Base-by-base conservation (phyloP, 2,797 vertebrate species). In the Liasis olivaceus region DNA sequence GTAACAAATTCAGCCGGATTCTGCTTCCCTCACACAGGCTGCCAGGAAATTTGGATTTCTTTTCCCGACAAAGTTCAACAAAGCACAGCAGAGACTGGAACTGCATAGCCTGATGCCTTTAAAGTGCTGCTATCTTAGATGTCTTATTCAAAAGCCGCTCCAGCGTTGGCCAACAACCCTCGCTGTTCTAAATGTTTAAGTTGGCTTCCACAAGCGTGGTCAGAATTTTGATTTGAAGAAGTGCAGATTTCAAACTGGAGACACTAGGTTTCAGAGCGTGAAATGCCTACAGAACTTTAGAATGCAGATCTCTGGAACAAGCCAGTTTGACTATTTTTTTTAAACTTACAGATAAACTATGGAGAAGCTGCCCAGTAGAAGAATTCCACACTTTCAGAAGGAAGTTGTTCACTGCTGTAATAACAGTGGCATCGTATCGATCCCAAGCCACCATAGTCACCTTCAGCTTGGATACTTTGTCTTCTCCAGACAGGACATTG, bases 361-460 rank as follows among this genome's bases (percentile, higher is more conserved):
- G 99, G 94, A 99, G 98, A 94, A 99, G 98, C 97, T 99, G 98
- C 85, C 99, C 99, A 0, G 98, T 98, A 84, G 97, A 93, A 0
- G 99, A 98, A 96, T 98, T 98, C 99, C 99, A 99, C 92, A 99
- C 99, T 98, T 99, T 99, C 94, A 99, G 98, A 95, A 99, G 98
- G 95, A 98, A 99, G 96, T 99, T 99, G 91, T 99, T 99, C 94
- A 99, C 99, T 6, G 99, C 99, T 26, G 99, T 99, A 97, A 99
- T 98, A 96, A 99, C 98, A 0, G 98, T 98, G 84, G 96, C 97
- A 88, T 99, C 99, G 0, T 97, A 98, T 31, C 99, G 98, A 97
- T 99, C 99, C 99, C 99, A 99, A n/a, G 99, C 98, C 87, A 99
- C 99, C 99, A 99, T 99, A 59, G 99, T 99, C 91, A 99, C 99